Evolutionary conservation across 2,888 invertebrate species (phyloP).

Genomic region (Nebria salina): DNA sequence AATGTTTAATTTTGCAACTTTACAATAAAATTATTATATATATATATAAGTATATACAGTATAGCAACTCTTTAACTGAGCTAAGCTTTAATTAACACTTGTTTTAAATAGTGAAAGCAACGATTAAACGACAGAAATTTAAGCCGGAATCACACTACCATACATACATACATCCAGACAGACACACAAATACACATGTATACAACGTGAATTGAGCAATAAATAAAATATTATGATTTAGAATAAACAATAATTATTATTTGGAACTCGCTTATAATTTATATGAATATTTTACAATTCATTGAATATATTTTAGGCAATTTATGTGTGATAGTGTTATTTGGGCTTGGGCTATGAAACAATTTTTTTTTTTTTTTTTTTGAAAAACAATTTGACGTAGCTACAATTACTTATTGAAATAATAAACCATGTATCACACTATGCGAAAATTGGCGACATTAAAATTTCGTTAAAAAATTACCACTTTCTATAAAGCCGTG

Average conservation of each 20-base stretch:
- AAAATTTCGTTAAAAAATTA: conserved; percentile 20
- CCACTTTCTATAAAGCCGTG: conserved; percentile 20
- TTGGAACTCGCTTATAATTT: no score
- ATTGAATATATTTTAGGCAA: background rate
- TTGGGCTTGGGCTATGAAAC: background rate
- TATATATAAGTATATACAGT: no score
- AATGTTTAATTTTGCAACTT: background rate
- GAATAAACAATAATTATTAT: background rate
- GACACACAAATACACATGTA: background rate
- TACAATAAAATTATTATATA: background rate
- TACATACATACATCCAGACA: background rate
- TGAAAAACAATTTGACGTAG: background rate
- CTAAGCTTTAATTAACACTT: background rate
- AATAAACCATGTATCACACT: conserved; percentile 14
- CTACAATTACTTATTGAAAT: background rate
- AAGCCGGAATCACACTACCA: background rate
- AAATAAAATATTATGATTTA: background rate
- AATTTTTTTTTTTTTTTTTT: background rate
- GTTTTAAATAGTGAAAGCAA: background rate
- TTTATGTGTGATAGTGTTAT: background rate
- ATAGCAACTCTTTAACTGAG: background rate
- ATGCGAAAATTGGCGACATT: conserved; percentile 25
- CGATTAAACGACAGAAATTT: background rate
- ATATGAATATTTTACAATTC: background rate
- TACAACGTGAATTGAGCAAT: background rate